A percentile compares a stretch with the other conserved stretches of the same genome.
phyloP scores from a whole-genome alignment of 1,140 invertebrate species.

The Drosophila subpulchrella region DNA sequence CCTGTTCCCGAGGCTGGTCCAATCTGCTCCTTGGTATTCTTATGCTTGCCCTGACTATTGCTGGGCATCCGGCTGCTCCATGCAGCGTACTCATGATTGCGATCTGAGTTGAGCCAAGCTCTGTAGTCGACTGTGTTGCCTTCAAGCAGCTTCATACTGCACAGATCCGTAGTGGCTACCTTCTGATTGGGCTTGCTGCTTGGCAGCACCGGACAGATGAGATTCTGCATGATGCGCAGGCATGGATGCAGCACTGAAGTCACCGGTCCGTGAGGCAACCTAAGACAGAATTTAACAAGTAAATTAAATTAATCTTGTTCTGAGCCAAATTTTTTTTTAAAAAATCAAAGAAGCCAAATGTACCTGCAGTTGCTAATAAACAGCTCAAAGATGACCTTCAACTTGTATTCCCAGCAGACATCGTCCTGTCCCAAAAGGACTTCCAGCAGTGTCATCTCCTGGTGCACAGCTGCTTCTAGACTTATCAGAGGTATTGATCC shows the following conservation, averaged over 20 bases:
- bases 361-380: slow-evolving; percentile 91
- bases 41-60: slow-evolving; percentile 23
- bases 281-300: slow-evolving; percentile 91
- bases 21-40: slow-evolving; percentile 8
- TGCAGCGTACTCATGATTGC: slow-evolving; percentile 88
- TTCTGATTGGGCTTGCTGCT: slow-evolving; percentile 86
- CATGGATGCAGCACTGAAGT: slow-evolving; percentile 87
- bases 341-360: slow-evolving; percentile 2
- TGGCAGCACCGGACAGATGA: slow-evolving; percentile 90
- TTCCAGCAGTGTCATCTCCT: slow-evolving; percentile 95
- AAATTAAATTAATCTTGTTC: not conserved
- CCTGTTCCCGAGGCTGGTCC: slow-evolving; percentile 10
- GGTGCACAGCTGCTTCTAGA: slow-evolving; percentile 91
- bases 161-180: slow-evolving; percentile 58
- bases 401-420: slow-evolving; percentile 96
- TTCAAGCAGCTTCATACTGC: slow-evolving; percentile 87
- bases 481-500: slow-evolving; percentile 87
- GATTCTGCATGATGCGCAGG: slow-evolving; percentile 91
- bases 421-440: slow-evolving; percentile 96
- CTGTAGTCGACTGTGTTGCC: slow-evolving; percentile 90
- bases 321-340: too few relatives aligned
- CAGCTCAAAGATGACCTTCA: slow-evolving; percentile 94
- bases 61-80: slow-evolving; percentile 86
- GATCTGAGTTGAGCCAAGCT: slow-evolving; percentile 91
- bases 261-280: slow-evolving; percentile 73